A percentile compares a stretch with the other conserved stretches of the same genome.
phyloP scores from a whole-genome alignment of 2,113 vertebrate genomes.

The Engystomops pustulosus region DNA sequence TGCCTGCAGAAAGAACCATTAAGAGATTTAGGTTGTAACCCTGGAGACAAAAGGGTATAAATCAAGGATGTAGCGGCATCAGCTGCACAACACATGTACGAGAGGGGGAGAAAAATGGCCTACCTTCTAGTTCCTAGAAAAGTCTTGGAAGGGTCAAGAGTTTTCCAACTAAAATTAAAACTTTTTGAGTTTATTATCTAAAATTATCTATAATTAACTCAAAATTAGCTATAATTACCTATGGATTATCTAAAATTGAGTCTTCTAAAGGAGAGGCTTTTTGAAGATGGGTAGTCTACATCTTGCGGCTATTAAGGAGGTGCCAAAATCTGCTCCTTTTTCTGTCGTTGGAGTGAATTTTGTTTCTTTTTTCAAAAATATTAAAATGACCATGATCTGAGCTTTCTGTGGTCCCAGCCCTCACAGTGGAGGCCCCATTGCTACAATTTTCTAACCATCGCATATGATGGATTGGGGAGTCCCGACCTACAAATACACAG shows the following conservation, averaged over 20 bases:
- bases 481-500: too few relatives aligned
- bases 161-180: neutral
- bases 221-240: too few relatives aligned
- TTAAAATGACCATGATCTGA: neutral
- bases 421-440: too few relatives aligned
- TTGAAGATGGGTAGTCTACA: neutral
- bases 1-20: conserved; percentile 54
- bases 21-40: conserved; percentile 25
- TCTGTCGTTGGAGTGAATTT: too few relatives aligned
- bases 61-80: neutral
- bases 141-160: neutral
- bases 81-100: conserved; percentile 34
- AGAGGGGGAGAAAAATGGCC: neutral
- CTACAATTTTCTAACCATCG: too few relatives aligned
- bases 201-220: too few relatives aligned
- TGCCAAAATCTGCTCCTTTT: too few relatives aligned
- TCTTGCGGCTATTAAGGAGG: too few relatives aligned
- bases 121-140: neutral
- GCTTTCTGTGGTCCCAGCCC: too few relatives aligned
- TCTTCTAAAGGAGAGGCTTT: neutral
- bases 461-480: too few relatives aligned
- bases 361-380: neutral
- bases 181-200: neutral
- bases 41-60: conserved; percentile 30
- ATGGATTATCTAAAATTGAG: neutral